phyloP scores from a whole-genome alignment of 2,797 vertebrate species.

The Gymnocypris eckloni region DNA sequence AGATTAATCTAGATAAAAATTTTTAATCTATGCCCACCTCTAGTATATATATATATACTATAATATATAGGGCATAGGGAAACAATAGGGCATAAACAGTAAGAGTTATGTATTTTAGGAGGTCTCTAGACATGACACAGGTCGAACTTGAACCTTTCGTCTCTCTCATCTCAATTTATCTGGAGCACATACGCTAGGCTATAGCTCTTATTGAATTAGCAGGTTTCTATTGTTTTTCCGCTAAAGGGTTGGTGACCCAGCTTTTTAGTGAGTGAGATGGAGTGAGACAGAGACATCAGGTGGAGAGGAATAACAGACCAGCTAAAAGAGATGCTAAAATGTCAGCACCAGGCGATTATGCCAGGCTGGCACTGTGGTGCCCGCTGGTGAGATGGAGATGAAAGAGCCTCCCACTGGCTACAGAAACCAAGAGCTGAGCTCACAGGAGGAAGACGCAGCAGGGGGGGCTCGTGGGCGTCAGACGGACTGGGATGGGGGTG shows the following conservation, averaged over 20 bases:
- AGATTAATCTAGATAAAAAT: too few species aligned
- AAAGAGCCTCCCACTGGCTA: constrained; percentile 43
- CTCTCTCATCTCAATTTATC: background rate
- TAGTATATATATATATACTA: too few species aligned
- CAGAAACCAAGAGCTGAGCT: constrained; percentile 40
- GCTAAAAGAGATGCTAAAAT: constrained; percentile 45
- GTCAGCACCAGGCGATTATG: constrained; percentile 63
- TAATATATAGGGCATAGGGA: background rate
- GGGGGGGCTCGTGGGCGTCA: constrained; percentile 48
- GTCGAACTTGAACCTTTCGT: background rate
- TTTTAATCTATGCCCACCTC: too few species aligned
- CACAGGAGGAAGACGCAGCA: constrained; percentile 43
- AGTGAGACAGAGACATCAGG: constrained; percentile 44
- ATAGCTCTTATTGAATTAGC: background rate
- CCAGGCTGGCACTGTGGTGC: constrained; percentile 59
- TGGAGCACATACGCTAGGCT: background rate
- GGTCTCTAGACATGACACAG: background rate
- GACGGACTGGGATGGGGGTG: constrained; percentile 41
- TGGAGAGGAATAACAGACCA: constrained; percentile 54
- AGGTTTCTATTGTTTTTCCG: constrained; percentile 32
- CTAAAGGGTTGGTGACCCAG: constrained; percentile 5
- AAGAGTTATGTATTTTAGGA: background rate
- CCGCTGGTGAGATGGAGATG: constrained; percentile 50
- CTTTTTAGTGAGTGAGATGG: constrained; percentile 3
- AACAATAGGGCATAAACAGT: background rate